Base-by-base conservation (phyloP, 2,888 invertebrate species). In the Agonopterix alstromeriana region DNA sequence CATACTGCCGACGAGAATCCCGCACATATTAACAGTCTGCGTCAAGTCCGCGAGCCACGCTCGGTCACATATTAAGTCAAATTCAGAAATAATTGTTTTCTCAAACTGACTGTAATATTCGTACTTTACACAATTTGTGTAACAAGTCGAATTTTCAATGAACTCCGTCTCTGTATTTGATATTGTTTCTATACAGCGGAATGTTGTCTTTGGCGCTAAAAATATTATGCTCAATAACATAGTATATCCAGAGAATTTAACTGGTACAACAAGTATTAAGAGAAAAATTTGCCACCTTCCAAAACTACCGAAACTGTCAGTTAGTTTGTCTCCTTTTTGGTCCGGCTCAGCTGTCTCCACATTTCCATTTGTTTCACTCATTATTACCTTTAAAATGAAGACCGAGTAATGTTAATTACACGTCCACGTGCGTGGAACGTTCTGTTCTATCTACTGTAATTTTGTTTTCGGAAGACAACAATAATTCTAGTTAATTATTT, bases 161-260 rank as follows among this genome's bases (percentile, higher is more conserved):
- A 46, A 53, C 2, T 62, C 59, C 0, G 82, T 81, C 4, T 17
- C 17, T 27, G 57, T 52, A 5, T 67, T 68, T n/a, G 38, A 8
- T 2, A n/a, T 38, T 35, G 45, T 43, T 35, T 65, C 58, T 1
- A 67, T 64, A 61, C 92, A 92, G 40, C 70, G 72, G 56, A 85
- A 90, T 0, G 76, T 64, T 0, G 90, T 86, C 10, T 90, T 90
- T 0, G 93, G 93, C 3, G 93, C 93, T 56, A 93, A 76, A 60
- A 94, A 94, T 42, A 94, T 91, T 48, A 94, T 93, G 0, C 90
- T 91, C 51, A 93, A 73, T 56, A 93, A 92, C 57, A 93, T 92
- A 93, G 93, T 94, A 0, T 92, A 92, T 0, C 92, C 91, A 0
- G 93, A 91, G 59, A 94, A 91, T 73, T 93, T 94, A 45, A 91